Evolutionary conservation across 2,113 vertebrate genomes (phyloP).

Genomic region (Glareola pratincola): DNA sequence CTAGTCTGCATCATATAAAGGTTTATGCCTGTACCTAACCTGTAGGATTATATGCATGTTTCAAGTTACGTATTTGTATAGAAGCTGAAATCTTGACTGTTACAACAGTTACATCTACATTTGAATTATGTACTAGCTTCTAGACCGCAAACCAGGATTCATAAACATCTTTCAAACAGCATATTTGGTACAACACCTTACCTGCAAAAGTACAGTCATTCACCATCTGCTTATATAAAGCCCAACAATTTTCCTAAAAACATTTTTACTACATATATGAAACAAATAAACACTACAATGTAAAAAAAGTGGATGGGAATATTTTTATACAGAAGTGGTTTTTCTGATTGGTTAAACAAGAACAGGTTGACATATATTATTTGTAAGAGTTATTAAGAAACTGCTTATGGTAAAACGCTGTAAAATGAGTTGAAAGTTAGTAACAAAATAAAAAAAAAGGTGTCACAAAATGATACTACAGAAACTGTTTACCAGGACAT

Average conservation of each 20-base stretch:
- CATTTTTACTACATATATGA: background rate
- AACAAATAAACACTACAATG: background rate
- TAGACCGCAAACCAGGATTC: background rate
- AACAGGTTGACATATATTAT: background rate
- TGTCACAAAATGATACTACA: background rate
- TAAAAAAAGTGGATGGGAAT: background rate
- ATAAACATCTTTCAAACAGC: background rate
- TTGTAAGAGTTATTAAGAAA: background rate
- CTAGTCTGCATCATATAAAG: background rate
- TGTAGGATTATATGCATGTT: background rate
- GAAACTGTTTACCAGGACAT: background rate
- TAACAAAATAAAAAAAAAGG: background rate
- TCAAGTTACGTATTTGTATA: background rate
- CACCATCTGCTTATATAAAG: background rate
- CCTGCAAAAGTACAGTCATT: background rate
- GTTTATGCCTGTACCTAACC: background rate
- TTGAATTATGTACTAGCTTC: background rate
- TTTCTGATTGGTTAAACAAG: background rate
- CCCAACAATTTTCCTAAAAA: background rate
- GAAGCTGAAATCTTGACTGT: background rate
- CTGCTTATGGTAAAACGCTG: background rate
- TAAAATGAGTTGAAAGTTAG: background rate
- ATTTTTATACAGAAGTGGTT: background rate
- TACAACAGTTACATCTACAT: background rate
- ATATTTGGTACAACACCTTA: accelerated